Evolutionary conservation across 1,140 invertebrate genomes (phyloP), one percentile per base, ranked within the genome.

Genomic region (Drosophila lini): DNA sequence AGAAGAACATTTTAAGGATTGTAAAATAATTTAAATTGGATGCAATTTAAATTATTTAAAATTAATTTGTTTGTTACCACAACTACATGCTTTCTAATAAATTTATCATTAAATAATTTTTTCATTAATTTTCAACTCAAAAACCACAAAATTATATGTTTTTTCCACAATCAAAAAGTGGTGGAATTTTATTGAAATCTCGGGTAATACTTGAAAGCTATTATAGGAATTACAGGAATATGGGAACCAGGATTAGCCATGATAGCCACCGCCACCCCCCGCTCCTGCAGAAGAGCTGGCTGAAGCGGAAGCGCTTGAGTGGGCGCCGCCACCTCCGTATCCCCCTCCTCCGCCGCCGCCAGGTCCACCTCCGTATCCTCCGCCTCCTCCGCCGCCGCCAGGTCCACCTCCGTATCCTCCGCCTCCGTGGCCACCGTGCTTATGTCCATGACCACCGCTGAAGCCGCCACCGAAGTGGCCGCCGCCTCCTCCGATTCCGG

Each of bases 151-250:
- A 25, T 8, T 15, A 45, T 13, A 0, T 45, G 3, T 56, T 22
- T 28, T 13, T 32, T n/a, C 9, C 28, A 40, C 38, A 28, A 22
- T 48, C 10, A 68, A 69, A 31, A 53, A 41, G 9, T 52, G 40
- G 15, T 7, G 1, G 5, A 15, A 10, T 13, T 83, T 83, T 71
- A 84, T 64, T 75, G n/a, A 42, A 50, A 36, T 42, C 45, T 19
- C 28, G 16, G 28, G 5, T 47, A 74, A 85, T 81, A 85, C 81
- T 80, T 63, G 57, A 19, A 64, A 62, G n/a, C n/a, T 31, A 42
- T 44, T 74, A 28, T 53, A 15, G 41, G 13, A 55, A 19, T 53
- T 75, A 69, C 59, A 63, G 59, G n/a, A 19, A 19, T 34, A 10
- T 5, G 2, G 10, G 9, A 45, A 25, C 3, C 25, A 10, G 15